Evolutionary conservation across 2,888 invertebrate genomes (phyloP), one percentile per base, ranked within the genome.

Genomic region (Pseudoips prasinana): DNA sequence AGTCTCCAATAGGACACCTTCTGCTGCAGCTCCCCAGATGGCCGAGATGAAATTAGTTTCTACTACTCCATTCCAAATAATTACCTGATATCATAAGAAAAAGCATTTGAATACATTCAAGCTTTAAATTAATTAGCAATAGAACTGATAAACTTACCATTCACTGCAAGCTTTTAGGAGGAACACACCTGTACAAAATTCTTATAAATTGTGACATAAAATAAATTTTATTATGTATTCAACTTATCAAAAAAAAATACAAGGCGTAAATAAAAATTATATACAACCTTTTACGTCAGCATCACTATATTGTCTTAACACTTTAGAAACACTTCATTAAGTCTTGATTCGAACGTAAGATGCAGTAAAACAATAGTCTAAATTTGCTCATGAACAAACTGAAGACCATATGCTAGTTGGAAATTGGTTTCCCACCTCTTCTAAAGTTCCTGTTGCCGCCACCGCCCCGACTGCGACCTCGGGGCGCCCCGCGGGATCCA

Each of bases 261-360:
- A 83, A 78, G 83, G 75, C 70, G 74, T 79, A 78, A 81, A 71
- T 64, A 69, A 69, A 76, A 79, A 79, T 70, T 85, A 84, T 87
- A 57, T 86, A 86, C 87, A 87, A 82, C 80, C 73, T 75, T 70
- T 71, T 66, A 62, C 64, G 71, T 71, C 59, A 61, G 59, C 67
- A 65, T 69, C 75, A 82, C 75, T 70, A 60, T 69, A 64, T 72
- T 69, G 60, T 69, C 65, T 73, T 75, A 73, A 75, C 82, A 83
- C 82, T 77, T 60, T 37, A 33, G 39, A 46, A 73, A 76, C 77
- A 78, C 82, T n/a, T n/a, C n/a, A 68, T 64, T 51, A 55, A 57
- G 67, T 62, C 59, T 71, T 41, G 53, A 48, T 60, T 63, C 40
- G 53, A 70, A 72, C 65, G 56, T 64, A 69, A 58, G 57, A 58